phyloP scores from a whole-genome alignment of 2,888 invertebrate genomes.

The Tricholauxania praeusta region DNA sequence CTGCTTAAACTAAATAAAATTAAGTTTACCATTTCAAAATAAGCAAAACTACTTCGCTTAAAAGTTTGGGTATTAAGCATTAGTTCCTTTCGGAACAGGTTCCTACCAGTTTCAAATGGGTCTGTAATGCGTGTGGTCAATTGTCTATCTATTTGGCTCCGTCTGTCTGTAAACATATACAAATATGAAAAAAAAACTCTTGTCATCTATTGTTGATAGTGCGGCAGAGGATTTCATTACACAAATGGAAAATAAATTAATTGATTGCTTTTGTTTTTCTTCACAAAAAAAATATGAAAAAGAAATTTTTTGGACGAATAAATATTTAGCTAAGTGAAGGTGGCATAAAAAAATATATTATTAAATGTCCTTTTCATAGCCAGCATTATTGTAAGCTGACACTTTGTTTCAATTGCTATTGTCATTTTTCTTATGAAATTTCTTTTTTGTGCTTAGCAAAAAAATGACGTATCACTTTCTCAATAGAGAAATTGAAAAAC shows the following conservation, averaged over 20 bases:
- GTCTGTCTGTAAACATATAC: neutral
- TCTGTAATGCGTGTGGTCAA: neutral
- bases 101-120: no score
- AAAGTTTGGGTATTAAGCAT: no score
- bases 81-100: no score
- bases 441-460: no score
- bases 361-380: conserved; percentile 14
- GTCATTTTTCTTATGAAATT: neutral
- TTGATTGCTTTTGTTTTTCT: conserved; percentile 24
- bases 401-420: conserved; percentile 29
- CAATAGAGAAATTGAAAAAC: neutral
- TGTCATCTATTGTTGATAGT: conserved; percentile 6
- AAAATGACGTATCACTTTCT: conserved; percentile 23
- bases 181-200: neutral
- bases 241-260: conserved; percentile 32
- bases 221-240: conserved; percentile 21
- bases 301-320: neutral
- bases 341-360: neutral
- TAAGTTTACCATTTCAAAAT: no score
- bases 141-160: neutral
- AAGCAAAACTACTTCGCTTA: no score
- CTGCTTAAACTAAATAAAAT: no score
- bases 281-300: conserved; percentile 1
- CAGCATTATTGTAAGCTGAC: conserved; percentile 19
- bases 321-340: neutral